These are phyloP conservation scores for Atethmia centrago DNA, from an alignment of 2,888 invertebrate species.

Conservation along the genomic window DNA sequence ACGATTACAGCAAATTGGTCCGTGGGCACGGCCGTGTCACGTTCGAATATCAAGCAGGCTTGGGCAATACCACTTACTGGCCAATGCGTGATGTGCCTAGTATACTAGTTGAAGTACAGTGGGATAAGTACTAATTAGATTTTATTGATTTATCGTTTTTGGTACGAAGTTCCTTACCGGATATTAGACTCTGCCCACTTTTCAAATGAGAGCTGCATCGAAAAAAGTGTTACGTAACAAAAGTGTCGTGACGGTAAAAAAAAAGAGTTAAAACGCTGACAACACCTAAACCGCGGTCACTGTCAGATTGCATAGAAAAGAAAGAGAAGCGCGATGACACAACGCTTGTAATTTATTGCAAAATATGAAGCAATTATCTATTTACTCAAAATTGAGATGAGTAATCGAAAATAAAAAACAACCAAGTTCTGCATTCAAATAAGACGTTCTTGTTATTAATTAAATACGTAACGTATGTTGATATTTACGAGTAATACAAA, in stretches of 20 bases:
- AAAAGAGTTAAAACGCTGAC: too few species aligned
- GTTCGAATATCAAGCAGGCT: conserved; percentile 87
- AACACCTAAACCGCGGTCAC: too few species aligned
- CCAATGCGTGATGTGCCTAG: conserved; percentile 83
- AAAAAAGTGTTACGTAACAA: neutral
- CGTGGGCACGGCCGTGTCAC: conserved; percentile 83
- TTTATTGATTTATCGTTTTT: neutral
- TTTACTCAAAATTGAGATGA: too few species aligned
- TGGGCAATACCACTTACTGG: conserved; percentile 83
- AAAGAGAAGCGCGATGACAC: too few species aligned
- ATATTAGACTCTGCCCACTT: neutral
- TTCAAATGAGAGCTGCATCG: neutral
- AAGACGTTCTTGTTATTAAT: too few species aligned
- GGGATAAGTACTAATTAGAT: conserved; percentile 51
- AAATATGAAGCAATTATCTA: too few species aligned
- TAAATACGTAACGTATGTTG: too few species aligned
- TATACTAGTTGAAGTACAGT: conserved; percentile 55
- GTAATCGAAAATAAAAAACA: too few species aligned
- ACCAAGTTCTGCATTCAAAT: too few species aligned
- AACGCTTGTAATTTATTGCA: too few species aligned
- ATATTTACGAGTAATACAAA: too few species aligned
- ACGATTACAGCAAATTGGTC: conserved; percentile 88
- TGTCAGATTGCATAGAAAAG: too few species aligned
- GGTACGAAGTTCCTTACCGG: neutral
- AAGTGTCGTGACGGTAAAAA: neutral